Percentiles rank a stretch among this genome's conserved stretches.
Conservation (phyloP, 2,888 invertebrate genomes). For the Sinodicranocentrus sp. region DNA sequence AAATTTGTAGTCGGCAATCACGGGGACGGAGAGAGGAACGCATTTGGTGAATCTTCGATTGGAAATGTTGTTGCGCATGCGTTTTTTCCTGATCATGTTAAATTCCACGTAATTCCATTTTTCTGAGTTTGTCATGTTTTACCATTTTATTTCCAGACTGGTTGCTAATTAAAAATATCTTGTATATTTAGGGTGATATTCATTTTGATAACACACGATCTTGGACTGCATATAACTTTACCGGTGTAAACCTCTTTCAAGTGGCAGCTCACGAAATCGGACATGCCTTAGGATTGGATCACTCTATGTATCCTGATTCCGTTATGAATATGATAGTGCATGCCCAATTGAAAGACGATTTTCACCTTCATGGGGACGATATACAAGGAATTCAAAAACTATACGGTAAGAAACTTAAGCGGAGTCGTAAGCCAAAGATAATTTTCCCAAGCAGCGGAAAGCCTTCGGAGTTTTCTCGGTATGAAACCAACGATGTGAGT, state of each 20-base stretch:
- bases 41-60: slow-evolving; percentile 52
- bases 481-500: too few relatives aligned
- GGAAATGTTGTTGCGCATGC: slow-evolving; percentile 64
- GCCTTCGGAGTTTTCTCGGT: too few relatives aligned
- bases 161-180: too few relatives aligned
- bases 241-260: slow-evolving; percentile 60
- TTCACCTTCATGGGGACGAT: slow-evolving; percentile 61
- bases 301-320: slow-evolving; percentile 38
- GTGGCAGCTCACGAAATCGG: slow-evolving; percentile 66
- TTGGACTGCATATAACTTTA: slow-evolving; percentile 52
- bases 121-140: too few relatives aligned
- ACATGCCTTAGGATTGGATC: slow-evolving; percentile 69
- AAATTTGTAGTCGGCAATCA: slow-evolving; percentile 58
- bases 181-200: slow-evolving; percentile 47
- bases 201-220: slow-evolving; percentile 64
- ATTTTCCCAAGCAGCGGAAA: too few relatives aligned
- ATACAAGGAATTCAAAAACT: slow-evolving; percentile 58
- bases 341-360: slow-evolving; percentile 29
- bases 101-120: slow-evolving; percentile 34
- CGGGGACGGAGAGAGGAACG: slow-evolving; percentile 60
- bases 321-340: slow-evolving; percentile 63
- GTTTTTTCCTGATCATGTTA: slow-evolving; percentile 43
- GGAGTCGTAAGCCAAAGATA: background rate
- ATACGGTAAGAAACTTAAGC: slow-evolving; percentile 6
- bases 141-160: too few relatives aligned